Percentiles rank a stretch among this genome's conserved stretches.
Evolutionary conservation across 1,140 invertebrate genomes (phyloP).

Genomic region (Drosophila littoralis): DNA sequence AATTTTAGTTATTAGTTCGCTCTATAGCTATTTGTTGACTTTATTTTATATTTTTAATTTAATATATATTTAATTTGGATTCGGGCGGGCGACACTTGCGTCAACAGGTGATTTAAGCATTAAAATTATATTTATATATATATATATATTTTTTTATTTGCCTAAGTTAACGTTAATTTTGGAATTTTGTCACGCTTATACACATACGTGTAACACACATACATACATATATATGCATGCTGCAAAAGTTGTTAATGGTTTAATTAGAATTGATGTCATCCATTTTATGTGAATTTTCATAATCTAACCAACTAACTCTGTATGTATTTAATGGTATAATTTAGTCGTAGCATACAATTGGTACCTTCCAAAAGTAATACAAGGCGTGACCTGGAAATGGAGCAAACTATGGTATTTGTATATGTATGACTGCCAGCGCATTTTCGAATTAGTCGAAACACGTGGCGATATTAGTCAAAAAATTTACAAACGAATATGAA

Average conservation of each 20-base stretch:
- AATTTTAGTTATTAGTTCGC: conserved; percentile 61
- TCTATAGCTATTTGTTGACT: conserved; percentile 62
- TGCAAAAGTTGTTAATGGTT: conserved; percentile 36
- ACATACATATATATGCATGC: conserved; percentile 14
- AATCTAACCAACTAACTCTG: conserved; percentile 17
- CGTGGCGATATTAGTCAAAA: conserved; percentile 31
- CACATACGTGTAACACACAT: conserved; percentile 3
- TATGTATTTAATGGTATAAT: conserved; percentile 19
- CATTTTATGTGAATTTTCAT: conserved; percentile 28
- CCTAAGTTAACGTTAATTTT: conserved; percentile 59
- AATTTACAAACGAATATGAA: neutral
- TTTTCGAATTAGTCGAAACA: conserved; percentile 3
- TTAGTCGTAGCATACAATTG: conserved; percentile 37
- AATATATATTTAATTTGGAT: conserved; percentile 35
- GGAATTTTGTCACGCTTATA: conserved; percentile 53
- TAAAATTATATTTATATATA: conserved; percentile 58
- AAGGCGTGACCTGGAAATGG: conserved; percentile 29
- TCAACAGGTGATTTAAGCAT: conserved; percentile 48
- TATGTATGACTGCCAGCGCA: neutral
- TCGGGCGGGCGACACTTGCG: conserved; percentile 19
- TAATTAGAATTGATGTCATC: conserved; percentile 41
- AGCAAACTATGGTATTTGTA: conserved; percentile 8
- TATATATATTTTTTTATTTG: conserved; percentile 68
- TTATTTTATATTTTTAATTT: conserved; percentile 64
- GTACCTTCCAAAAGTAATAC: conserved; percentile 23